Percentiles rank a stretch among this genome's conserved stretches.
phyloP scores from a whole-genome alignment of 2,113 vertebrate genomes.

The Chloropsis cyanopogon region DNA sequence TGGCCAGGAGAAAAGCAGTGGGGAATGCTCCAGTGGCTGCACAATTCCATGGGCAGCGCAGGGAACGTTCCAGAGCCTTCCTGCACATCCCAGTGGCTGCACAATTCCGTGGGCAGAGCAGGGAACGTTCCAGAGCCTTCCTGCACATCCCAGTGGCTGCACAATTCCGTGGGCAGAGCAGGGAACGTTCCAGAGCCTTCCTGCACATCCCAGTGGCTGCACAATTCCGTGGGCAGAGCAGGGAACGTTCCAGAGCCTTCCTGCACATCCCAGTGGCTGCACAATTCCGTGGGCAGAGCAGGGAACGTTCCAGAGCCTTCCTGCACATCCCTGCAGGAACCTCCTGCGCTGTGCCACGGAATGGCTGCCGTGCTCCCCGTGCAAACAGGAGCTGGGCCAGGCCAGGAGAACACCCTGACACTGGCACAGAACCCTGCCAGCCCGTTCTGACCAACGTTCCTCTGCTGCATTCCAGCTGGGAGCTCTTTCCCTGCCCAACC shows the following conservation, averaged over 20 bases:
- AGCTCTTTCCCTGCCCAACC: neutral
- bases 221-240: fast-evolving
- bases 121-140: neutral
- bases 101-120: fast-evolving
- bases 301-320: neutral
- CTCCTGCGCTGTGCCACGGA: fast-evolving
- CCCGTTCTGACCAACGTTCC: fast-evolving
- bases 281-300: fast-evolving
- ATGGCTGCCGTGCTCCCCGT: fast-evolving
- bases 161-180: fast-evolving
- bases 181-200: neutral
- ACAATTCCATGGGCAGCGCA: fast-evolving
- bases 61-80: neutral
- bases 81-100: neutral
- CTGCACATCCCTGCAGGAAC: neutral
- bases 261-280: neutral
- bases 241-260: neutral
- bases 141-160: neutral
- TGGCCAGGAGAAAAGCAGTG: neutral
- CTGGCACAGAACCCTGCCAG: neutral
- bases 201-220: neutral
- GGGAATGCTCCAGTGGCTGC: neutral
- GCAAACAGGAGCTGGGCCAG: neutral
- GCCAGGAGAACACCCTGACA: neutral
- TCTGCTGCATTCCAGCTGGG: neutral